Evolutionary conservation across 2,888 invertebrate genomes (phyloP).

Genomic region (Metopia argyrocephala): DNA sequence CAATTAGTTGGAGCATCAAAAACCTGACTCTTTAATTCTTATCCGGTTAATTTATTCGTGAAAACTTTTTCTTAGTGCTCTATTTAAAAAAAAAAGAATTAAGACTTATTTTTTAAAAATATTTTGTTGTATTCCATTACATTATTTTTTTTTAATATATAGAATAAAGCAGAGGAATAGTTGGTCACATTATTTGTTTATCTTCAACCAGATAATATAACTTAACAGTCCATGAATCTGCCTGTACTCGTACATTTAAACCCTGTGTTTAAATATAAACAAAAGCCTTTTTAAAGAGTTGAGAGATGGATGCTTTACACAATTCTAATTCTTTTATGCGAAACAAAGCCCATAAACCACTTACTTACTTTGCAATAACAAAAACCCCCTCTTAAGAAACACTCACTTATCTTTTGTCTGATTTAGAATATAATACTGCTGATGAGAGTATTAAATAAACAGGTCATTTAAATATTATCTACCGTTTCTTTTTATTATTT

Average conservation of each 20-base stretch:
- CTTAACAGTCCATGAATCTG: background rate
- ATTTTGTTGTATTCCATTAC: background rate
- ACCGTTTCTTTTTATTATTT: background rate
- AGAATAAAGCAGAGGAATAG: background rate
- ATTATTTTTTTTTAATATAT: background rate
- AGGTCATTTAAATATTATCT: background rate
- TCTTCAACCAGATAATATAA: too few relatives aligned
- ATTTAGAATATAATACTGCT: background rate
- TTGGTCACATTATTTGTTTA: conserved; percentile 11
- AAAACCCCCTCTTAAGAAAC: background rate
- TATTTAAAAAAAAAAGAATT: too few relatives aligned
- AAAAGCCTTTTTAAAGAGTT: conserved; percentile 9
- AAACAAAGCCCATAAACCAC: conserved; percentile 25
- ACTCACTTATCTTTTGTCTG: background rate
- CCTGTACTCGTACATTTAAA: background rate
- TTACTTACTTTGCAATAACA: conserved; percentile 21
- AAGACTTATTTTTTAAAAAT: too few relatives aligned
- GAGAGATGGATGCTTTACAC: conserved; percentile 13
- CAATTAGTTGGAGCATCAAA: too few relatives aligned
- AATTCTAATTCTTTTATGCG: conserved; percentile 34
- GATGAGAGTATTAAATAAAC: background rate
- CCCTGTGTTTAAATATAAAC: conserved; percentile 32
- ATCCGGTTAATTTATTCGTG: too few relatives aligned
- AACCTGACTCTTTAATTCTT: too few relatives aligned
- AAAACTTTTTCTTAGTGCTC: too few relatives aligned